Base-by-base conservation (phyloP, 2,113 vertebrate genomes). In the Gnathonemus longibarbis region DNA sequence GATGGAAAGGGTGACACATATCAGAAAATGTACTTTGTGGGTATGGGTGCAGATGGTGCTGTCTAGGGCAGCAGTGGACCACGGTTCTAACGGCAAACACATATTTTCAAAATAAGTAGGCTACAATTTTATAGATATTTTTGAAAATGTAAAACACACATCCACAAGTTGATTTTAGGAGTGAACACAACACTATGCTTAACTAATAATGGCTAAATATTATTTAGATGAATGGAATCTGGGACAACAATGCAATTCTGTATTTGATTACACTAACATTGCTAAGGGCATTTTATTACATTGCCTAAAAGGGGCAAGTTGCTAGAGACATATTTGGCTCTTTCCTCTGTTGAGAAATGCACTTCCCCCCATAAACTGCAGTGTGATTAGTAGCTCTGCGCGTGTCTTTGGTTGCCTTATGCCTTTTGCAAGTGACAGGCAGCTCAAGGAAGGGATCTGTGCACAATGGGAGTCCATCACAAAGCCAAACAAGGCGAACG, bases 321-420 rank as follows among this genome's bases (percentile, higher is more conserved):
- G 85, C 27, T 87, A 31, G 85, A 53, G 31, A 87, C 49, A 7
- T 9, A 10, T 50, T 52, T 56, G 48, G 27, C 50, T n/a, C 85
- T 53, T 77, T 87, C 48, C 85, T 39, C 46, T 45, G 80, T 84
- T 87, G 85, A 87, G 50, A 35, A 50, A 87, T 77, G 70, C 15
- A 31, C 50, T 52, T 15, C 24, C 85, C 27, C 27, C 49, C 10
- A 42, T 52, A 87, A 87, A 39, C 50, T 17, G 15, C 39, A 53
- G 27, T 35, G 3, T 87, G 85, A 56, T 15, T 35, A 53, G 19
- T 53, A 31, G 62, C 7, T 84, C 45, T 48, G 39, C 1, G 8
- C n/a, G 83, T 48, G 17, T 83, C 39, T 45, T 83, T 21, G 31
- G 15, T 83, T 45, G 17, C 19, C 15, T 45, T 45, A 13, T 83